phyloP scores from a whole-genome alignment of 2,888 invertebrate species.

The Stenichneumon culpator region DNA sequence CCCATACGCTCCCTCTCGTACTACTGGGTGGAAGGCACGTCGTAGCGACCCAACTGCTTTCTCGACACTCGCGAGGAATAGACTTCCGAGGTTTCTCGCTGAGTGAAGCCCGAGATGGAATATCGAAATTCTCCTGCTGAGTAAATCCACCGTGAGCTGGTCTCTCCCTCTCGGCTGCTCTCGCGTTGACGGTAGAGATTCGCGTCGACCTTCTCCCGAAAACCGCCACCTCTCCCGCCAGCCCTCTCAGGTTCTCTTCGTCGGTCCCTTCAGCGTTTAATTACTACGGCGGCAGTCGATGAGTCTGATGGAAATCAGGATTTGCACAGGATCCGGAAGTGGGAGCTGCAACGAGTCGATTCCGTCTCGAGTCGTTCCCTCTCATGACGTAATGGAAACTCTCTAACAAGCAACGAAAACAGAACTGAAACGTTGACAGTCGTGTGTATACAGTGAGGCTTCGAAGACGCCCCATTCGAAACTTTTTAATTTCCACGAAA shows the following conservation, averaged over 20 bases:
- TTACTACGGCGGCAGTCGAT: constrained; percentile 68
- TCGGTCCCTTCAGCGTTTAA: constrained; percentile 68
- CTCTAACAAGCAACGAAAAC: constrained; percentile 56
- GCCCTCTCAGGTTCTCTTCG: background rate
- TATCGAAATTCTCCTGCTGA: constrained; percentile 55
- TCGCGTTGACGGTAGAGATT: constrained; percentile 5
- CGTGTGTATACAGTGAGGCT: background rate
- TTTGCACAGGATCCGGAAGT: constrained; percentile 69
- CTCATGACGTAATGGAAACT: constrained; percentile 60
- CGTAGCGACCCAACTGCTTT: constrained; percentile 8
- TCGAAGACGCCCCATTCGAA: background rate
- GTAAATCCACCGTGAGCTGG: constrained; percentile 56
- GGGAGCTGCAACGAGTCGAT: constrained; percentile 61
- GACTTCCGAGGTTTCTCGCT: constrained; percentile 40
- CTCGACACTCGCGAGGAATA: constrained; percentile 26
- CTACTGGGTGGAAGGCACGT: constrained; percentile 1
- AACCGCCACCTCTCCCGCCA: constrained; percentile 51
- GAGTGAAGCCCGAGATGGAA: constrained; percentile 52
- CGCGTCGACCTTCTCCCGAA: constrained; percentile 52
- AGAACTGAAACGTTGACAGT: constrained; percentile 1
- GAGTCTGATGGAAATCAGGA: constrained; percentile 71
- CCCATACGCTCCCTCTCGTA: background rate
- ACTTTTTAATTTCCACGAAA: constrained; percentile 33
- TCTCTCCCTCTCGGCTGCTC: constrained; percentile 10
- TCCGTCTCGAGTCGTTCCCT: constrained; percentile 49